Conservation (phyloP, 2,888 invertebrate genomes). For the Lasioglossum morio region DNA sequence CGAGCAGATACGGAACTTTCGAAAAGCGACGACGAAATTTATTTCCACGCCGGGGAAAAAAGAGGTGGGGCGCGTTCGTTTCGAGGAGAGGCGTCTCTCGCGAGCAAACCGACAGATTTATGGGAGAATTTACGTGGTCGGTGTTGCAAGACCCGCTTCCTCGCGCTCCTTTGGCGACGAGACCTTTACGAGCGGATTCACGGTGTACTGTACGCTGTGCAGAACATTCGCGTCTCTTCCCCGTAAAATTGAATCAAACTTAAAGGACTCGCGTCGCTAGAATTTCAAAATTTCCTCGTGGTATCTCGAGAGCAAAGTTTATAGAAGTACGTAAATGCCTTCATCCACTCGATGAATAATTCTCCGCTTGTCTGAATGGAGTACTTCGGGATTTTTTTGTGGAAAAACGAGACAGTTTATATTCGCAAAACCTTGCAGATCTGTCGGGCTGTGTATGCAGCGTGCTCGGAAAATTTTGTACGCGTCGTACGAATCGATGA, state of each 20-base stretch:
- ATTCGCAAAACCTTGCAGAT: background rate
- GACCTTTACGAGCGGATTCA: constrained; percentile 29
- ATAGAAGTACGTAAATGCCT: background rate
- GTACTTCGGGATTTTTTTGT: background rate
- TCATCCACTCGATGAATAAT: background rate
- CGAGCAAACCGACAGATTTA: constrained; percentile 32
- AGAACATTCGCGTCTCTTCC: background rate
- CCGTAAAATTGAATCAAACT: background rate
- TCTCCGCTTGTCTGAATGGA: background rate
- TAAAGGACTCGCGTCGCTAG: background rate
- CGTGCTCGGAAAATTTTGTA: background rate
- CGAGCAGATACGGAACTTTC: constrained; percentile 23
- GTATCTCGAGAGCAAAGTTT: background rate
- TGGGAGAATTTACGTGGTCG: constrained; percentile 33
- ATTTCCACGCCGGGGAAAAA: constrained; percentile 24
- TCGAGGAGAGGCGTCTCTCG: constrained; percentile 21
- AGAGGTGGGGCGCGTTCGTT: constrained; percentile 15
- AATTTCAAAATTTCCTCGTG: background rate
- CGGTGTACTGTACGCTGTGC: background rate
- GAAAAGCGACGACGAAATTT: constrained; percentile 46
- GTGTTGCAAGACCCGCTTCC: constrained; percentile 36
- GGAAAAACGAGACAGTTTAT: background rate
- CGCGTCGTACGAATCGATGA: background rate
- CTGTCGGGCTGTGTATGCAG: background rate
- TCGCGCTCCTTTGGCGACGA: background rate